Evolutionary conservation across 2,888 invertebrate genomes (phyloP).

Genomic region (Globia sparganii): DNA sequence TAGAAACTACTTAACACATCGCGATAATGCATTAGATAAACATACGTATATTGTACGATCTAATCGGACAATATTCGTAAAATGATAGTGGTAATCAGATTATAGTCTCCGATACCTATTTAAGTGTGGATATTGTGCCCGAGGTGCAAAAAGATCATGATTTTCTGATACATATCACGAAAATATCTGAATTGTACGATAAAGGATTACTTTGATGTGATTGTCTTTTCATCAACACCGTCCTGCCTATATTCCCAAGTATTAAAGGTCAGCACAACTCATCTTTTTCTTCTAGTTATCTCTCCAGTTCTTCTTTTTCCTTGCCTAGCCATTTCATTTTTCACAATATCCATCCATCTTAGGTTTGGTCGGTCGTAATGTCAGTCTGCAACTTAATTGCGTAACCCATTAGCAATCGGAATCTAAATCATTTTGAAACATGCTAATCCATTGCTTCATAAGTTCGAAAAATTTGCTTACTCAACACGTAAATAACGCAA

Average conservation of each 20-base stretch:
- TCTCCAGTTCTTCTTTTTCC: neutral
- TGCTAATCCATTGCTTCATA: too few relatives aligned
- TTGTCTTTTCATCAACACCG: neutral
- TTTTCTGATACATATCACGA: neutral
- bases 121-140: constrained; percentile 1
- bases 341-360: neutral
- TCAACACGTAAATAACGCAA: too few relatives aligned
- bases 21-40: constrained; percentile 56
- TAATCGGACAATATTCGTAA: constrained; percentile 45
- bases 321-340: neutral
- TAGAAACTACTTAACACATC: constrained; percentile 42
- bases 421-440: too few relatives aligned
- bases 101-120: constrained; percentile 41
- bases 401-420: too few relatives aligned
- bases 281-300: neutral
- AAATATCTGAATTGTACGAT: neutral
- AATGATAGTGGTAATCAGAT: constrained; percentile 55
- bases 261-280: neutral
- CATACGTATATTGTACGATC: constrained; percentile 44
- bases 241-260: too few relatives aligned
- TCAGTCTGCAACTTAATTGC: too few relatives aligned
- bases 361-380: neutral
- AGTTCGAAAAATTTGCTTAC: too few relatives aligned
- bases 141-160: neutral
- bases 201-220: neutral